These are phyloP conservation scores for Acleris sparsana DNA, from an alignment of 2,888 invertebrate genomes.

Conservation along the genomic window DNA sequence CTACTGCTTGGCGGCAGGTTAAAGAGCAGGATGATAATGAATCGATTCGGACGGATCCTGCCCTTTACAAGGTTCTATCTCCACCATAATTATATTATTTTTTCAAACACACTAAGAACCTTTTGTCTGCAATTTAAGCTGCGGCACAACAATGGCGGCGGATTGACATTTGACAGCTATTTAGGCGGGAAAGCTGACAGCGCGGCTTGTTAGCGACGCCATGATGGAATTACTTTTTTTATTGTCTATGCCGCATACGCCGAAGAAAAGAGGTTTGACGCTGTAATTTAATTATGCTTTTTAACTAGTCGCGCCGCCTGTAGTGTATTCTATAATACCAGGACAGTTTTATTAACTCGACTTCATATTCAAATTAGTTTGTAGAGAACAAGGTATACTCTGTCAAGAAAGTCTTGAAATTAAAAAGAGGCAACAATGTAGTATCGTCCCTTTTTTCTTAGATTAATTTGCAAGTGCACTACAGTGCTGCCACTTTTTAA, in stretches of 20 bases:
- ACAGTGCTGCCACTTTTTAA: too few species aligned
- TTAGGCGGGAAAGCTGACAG: constrained; percentile 74
- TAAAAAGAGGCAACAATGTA: too few species aligned
- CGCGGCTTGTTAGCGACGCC: constrained; percentile 69
- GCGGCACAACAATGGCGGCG: constrained; percentile 44
- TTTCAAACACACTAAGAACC: not conserved
- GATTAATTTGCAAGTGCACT: too few species aligned
- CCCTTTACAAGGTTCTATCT: too few species aligned
- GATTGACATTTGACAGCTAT: constrained; percentile 75
- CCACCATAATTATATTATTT: too few species aligned
- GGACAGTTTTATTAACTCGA: not conserved
- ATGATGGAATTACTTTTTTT: constrained; percentile 57
- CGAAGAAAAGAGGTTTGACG: constrained; percentile 11
- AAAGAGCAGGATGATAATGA: too few species aligned
- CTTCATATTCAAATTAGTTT: too few species aligned
- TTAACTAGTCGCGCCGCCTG: not conserved
- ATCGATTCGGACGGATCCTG: too few species aligned
- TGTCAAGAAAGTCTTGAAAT: too few species aligned
- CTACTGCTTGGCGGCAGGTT: too few species aligned
- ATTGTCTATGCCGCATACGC: constrained; percentile 42
- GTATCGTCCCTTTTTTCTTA: too few species aligned
- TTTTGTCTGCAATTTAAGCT: constrained; percentile 10
- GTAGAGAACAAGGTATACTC: too few species aligned
- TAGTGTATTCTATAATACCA: not conserved
- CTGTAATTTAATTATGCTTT: constrained; percentile 19